A percentile compares a stretch with the other conserved stretches of the same genome.
Conservation (phyloP, 1,140 invertebrate genomes). For the Uloborus diversus region DNA sequence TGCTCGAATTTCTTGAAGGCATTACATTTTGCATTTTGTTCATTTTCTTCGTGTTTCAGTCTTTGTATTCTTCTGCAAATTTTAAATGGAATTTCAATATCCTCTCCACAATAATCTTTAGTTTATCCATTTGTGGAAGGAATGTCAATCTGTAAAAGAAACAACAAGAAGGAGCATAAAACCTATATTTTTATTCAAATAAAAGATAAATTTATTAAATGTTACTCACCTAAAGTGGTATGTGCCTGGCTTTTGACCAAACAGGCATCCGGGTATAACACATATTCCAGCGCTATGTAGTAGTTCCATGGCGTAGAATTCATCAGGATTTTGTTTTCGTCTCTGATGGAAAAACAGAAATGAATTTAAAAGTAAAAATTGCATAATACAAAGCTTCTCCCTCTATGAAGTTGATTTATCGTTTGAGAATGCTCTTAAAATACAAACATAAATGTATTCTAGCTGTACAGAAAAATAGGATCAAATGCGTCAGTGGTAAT, state of each 20-base stretch:
- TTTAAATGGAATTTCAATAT: slow-evolving; percentile 56
- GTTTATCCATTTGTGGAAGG: slow-evolving; percentile 57
- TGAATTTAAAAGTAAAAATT: not conserved
- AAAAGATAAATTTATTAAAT: not conserved
- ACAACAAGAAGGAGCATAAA: not conserved
- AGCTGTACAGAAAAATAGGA: no score
- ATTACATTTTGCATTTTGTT: no score
- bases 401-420: not conserved
- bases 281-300: slow-evolving; percentile 89
- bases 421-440: not conserved
- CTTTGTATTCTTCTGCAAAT: slow-evolving; percentile 45
- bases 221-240: slow-evolving; percentile 84
- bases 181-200: not conserved
- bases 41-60: no score
- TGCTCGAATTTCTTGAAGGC: no score
- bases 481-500: no score
- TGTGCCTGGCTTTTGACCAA: slow-evolving; percentile 92
- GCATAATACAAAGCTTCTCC: not conserved
- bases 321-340: slow-evolving; percentile 75
- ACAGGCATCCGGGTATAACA: slow-evolving; percentile 92
- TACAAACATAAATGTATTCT: no score
- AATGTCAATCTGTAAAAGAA: slow-evolving; percentile 53
- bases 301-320: slow-evolving; percentile 92
- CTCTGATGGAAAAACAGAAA: not conserved
- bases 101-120: slow-evolving; percentile 56